Percentiles rank a stretch among this genome's conserved stretches.
Evolutionary conservation across 2,797 vertebrate genomes (phyloP).

Genomic region (Pelodytes ibericus): DNA sequence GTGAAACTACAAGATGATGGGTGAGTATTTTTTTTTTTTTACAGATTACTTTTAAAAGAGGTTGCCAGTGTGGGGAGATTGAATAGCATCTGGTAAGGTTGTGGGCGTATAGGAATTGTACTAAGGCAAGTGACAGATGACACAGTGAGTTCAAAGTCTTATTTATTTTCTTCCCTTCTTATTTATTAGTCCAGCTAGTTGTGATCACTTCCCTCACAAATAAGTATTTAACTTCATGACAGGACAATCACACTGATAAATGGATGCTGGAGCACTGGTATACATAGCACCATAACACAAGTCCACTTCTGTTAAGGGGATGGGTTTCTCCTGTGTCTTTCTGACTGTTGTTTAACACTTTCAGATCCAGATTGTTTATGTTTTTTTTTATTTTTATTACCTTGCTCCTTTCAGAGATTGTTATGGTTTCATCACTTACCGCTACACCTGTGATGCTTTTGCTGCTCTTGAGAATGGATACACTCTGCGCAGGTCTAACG

Average conservation of each 20-base stretch:
- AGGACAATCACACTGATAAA: conserved; percentile 76
- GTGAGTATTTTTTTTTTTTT: conserved; percentile 81
- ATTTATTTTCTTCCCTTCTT: conserved; percentile 73
- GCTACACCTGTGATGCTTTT: conserved; percentile 97
- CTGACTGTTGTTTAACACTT: conserved; percentile 30
- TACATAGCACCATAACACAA: conserved; percentile 55
- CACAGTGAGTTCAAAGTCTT: conserved; percentile 70
- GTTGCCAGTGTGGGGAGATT: conserved; percentile 52
- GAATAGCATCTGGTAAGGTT: conserved; percentile 53
- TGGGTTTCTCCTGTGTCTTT: conserved; percentile 49
- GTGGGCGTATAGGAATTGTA: conserved; percentile 62
- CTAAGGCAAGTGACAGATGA: conserved; percentile 69
- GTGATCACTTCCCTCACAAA: conserved; percentile 74
- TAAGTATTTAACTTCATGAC: conserved; percentile 75
- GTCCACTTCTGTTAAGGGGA: conserved; percentile 55
- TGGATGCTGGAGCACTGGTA: conserved; percentile 61
- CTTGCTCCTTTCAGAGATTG: conserved; percentile 83
- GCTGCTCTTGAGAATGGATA: conserved; percentile 98
- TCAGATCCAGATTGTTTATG: conserved; percentile 42
- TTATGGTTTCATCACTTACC: conserved; percentile 99
- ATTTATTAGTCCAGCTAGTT: conserved; percentile 76
- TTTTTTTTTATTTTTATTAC: conserved; percentile 51
- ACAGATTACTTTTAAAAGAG: conserved; percentile 59
- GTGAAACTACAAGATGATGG: conserved; percentile 95
- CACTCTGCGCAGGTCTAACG: conserved; percentile 88